Base-by-base conservation (phyloP, 1,140 invertebrate genomes). In the Littorina saxatilis region DNA sequence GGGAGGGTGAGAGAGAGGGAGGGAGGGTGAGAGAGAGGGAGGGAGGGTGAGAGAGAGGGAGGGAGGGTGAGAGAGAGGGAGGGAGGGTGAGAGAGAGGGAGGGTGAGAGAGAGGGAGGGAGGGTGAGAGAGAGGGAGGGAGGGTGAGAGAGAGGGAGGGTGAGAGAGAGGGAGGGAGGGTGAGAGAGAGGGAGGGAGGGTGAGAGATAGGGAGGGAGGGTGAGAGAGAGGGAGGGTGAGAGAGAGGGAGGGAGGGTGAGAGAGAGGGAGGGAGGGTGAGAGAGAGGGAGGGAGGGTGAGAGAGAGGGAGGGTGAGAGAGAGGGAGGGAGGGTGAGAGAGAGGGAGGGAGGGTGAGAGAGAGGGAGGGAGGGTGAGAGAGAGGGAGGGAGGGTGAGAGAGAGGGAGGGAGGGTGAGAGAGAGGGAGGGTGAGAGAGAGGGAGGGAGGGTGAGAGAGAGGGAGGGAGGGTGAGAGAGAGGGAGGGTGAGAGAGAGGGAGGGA, bases 151-250 rank as follows among this genome's bases (percentile, higher is more conserved):
- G n/a, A 43, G 29, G 32, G 17, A 17, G 37, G 9, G 40, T 20
- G n/a, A 66, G 20, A 32, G 23, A 35, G 75, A 77, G 75, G 29
- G 50, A 77, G 50, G 32, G 23, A 58, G 40, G 1, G 7, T 58
- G 5, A 13, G 75, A 7, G 5, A 35, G 50, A 39, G 52, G 35
- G 40, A 55, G 75, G 1, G 11, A 77, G 40, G 23, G 75, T 58
- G 11, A 55, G 75, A 55, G 75, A 77, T 9, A 40, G 72, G 7
- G 72, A 35, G 72, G 2, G 72, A 40, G 72, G 39, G 72, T 15
- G 72, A 9, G 72, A 74, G 72, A 74, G 72, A 32, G 72, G 2
- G 72, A 40, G 39, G n/a, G 32, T 11, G 72, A 74, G 72, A 47
- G 43, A 9, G 43, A 17, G 17, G 43, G 43, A 47, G 43, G 43